Percentiles rank a stretch among this genome's conserved stretches.
Evolutionary conservation across 2,797 vertebrate species (phyloP).

Genomic region (Hydrolagus colliei): DNA sequence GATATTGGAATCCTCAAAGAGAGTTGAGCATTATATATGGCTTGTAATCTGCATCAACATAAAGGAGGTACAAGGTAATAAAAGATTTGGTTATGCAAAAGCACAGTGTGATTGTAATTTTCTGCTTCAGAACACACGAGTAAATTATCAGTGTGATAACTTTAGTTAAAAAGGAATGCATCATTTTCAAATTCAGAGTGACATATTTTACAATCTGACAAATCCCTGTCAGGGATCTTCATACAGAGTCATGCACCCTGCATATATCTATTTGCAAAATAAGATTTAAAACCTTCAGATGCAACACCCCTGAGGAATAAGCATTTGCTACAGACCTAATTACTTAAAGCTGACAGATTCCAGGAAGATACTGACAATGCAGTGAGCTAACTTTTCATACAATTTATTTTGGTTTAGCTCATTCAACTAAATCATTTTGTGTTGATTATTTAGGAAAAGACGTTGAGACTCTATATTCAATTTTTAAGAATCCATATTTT

Average conservation of each 20-base stretch:
- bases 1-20: background rate
- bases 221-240: background rate
- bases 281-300: background rate
- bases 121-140: slow-evolving; percentile 23
- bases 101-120: slow-evolving; percentile 15
- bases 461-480: background rate
- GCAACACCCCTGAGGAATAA: background rate
- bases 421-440: background rate
- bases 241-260: background rate
- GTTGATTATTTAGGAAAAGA: background rate
- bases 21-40: background rate
- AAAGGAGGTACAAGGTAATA: slow-evolving; percentile 10
- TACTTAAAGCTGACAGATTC: background rate
- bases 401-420: background rate
- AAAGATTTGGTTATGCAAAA: slow-evolving; percentile 6
- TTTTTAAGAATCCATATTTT: background rate
- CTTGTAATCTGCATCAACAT: background rate
- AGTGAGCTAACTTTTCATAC: background rate
- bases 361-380: background rate
- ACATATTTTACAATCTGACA: background rate
- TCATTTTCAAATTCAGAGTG: slow-evolving; percentile 10
- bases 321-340: background rate
- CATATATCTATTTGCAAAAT: background rate
- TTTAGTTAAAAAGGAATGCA: slow-evolving; percentile 16
- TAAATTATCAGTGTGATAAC: background rate